Evolutionary conservation across 2,113 vertebrate genomes (phyloP).

Genomic region (Sarotherodon lohbergeri): DNA sequence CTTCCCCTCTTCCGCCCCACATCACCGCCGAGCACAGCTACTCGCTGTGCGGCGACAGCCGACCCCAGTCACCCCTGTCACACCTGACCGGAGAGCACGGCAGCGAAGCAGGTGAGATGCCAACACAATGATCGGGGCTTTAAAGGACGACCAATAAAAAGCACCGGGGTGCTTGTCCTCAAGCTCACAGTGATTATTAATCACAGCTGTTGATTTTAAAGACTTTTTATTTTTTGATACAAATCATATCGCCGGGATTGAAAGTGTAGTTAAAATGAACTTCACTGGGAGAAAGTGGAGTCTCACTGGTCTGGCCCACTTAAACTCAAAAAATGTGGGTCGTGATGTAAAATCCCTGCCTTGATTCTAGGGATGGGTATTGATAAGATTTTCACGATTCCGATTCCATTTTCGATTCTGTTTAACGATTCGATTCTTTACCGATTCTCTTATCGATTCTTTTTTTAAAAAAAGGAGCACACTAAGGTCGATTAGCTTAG

Average conservation of each 20-base stretch:
- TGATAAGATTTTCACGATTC: too few relatives aligned
- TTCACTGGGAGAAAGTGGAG: not conserved
- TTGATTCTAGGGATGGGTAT: not conserved
- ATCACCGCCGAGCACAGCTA: constrained; percentile 98
- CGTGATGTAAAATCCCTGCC: not conserved
- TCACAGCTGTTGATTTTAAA: not conserved
- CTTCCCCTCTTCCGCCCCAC: constrained; percentile 86
- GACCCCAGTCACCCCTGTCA: constrained; percentile 88
- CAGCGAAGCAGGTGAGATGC: constrained; percentile 81
- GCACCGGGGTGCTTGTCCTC: not conserved
- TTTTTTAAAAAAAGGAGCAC: too few relatives aligned
- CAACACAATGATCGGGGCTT: not conserved
- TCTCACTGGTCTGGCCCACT: not conserved
- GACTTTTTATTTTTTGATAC: not conserved
- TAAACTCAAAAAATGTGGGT: not conserved
- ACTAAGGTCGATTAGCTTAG: too few relatives aligned
- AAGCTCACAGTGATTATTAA: not conserved
- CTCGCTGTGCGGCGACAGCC: constrained; percentile 90
- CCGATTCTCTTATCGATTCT: too few relatives aligned
- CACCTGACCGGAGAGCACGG: constrained; percentile 80
- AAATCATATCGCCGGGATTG: not conserved
- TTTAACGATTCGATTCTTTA: too few relatives aligned
- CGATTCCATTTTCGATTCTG: too few relatives aligned
- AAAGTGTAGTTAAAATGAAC: not conserved
- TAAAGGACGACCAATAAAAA: not conserved